Evolutionary conservation across 2,888 invertebrate genomes (phyloP).

Genomic region (Chymomyza amoena): DNA sequence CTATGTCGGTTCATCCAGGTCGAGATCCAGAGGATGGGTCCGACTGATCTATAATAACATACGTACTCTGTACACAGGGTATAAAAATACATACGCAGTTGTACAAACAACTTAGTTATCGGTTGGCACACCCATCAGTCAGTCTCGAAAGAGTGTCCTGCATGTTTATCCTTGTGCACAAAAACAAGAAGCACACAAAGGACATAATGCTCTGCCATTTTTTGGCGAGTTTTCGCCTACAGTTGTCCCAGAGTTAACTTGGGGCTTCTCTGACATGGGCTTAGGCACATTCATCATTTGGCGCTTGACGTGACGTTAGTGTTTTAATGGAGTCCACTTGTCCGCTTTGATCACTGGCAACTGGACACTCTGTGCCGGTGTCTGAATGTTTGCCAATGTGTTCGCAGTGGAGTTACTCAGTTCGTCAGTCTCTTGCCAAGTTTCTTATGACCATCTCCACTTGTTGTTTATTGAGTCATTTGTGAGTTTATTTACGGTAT

Average conservation of each 20-base stretch:
- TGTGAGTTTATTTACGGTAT: constrained; percentile 51
- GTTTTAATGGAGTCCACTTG: constrained; percentile 75
- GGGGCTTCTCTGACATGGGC: constrained; percentile 20
- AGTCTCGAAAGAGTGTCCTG: constrained; percentile 14
- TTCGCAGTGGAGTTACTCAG: constrained; percentile 40
- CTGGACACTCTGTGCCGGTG: constrained; percentile 3
- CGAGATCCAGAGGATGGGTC: no score
- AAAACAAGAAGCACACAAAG: not conserved
- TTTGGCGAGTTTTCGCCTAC: constrained; percentile 51
- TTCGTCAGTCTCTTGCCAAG: constrained; percentile 13
- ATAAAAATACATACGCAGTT: not conserved
- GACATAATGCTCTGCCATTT: constrained; percentile 12
- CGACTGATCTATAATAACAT: no score
- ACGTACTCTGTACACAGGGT: no score
- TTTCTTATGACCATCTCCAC: not conserved
- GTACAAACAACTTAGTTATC: constrained; percentile 62
- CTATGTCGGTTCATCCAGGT: no score
- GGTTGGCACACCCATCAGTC: constrained; percentile 52
- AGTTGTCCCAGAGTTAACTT: constrained; percentile 30
- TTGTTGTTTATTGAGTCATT: constrained; percentile 49
- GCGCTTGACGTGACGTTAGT: constrained; percentile 68
- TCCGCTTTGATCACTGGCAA: constrained; percentile 64
- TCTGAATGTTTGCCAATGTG: constrained; percentile 51
- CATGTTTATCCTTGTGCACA: constrained; percentile 12
- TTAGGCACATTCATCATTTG: constrained; percentile 72